phyloP scores from a whole-genome alignment of 1,140 invertebrate species.

The Helicoverpa zea region DNA sequence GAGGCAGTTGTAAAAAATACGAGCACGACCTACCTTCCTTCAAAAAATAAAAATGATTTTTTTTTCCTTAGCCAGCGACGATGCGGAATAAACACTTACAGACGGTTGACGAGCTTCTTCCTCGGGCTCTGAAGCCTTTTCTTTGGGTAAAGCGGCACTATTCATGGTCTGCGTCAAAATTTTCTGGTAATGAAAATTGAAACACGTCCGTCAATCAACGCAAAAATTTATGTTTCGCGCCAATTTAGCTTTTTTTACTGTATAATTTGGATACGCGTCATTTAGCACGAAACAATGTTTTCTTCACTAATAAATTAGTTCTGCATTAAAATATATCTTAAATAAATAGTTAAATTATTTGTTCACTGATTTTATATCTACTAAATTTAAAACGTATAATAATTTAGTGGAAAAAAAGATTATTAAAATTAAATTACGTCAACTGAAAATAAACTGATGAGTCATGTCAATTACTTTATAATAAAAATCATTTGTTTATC shows the following conservation, averaged over 20 bases:
- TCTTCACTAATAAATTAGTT: neutral
- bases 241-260: neutral
- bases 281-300: neutral
- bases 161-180: slow-evolving; percentile 56
- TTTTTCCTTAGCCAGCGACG: too few species aligned
- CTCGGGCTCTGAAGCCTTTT: slow-evolving; percentile 66
- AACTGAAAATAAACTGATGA: neutral
- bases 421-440: neutral
- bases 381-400: neutral
- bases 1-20: too few species aligned
- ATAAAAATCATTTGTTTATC: slow-evolving; percentile 27
- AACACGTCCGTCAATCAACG: slow-evolving; percentile 6
- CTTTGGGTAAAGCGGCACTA: slow-evolving; percentile 66
- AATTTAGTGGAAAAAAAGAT: neutral
- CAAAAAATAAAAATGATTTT: slow-evolving; percentile 4
- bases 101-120: slow-evolving; percentile 69
- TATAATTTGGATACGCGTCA: neutral
- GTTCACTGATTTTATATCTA: neutral
- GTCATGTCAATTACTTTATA: slow-evolving; percentile 54
- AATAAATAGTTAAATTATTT: too few species aligned
- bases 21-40: neutral
- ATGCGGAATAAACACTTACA: slow-evolving; percentile 54
- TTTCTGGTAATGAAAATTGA: neutral
- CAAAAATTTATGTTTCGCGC: slow-evolving; percentile 36
- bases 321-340: too few species aligned